Percentiles rank a stretch among this genome's conserved stretches.
Evolutionary conservation across 2,113 vertebrate species (phyloP).

Genomic region (Sclerurus mexicanus): DNA sequence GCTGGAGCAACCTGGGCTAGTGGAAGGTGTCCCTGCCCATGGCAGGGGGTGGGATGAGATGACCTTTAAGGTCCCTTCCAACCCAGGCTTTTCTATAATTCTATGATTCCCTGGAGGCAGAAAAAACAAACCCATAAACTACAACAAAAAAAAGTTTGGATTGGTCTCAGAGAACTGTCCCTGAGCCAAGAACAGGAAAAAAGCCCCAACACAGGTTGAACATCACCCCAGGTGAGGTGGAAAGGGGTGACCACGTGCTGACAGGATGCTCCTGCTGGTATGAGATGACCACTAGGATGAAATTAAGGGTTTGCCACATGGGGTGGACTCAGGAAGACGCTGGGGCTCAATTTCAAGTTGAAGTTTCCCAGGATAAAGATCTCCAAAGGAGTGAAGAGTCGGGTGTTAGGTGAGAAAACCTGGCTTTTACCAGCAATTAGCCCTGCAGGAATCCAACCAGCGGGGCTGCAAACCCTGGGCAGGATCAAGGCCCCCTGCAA

Average conservation of each 20-base stretch:
- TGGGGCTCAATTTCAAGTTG: background rate
- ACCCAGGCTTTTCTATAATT: background rate
- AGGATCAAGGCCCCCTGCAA: background rate
- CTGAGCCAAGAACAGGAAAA: background rate
- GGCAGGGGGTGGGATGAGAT: background rate
- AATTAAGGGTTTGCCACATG: rapidly evolving
- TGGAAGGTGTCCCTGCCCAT: background rate
- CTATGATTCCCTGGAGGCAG: background rate
- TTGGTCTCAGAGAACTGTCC: background rate
- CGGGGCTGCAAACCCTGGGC: background rate
- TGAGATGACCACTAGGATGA: background rate
- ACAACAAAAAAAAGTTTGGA: background rate
- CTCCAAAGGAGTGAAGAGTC: background rate
- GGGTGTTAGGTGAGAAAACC: background rate
- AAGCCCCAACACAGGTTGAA: background rate
- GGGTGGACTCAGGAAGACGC: background rate
- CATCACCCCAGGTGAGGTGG: background rate
- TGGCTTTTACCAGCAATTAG: background rate
- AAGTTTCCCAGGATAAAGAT: background rate
- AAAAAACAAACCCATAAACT: background rate
- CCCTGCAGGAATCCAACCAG: background rate
- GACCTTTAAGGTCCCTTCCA: rapidly evolving
- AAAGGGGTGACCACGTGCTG: background rate
- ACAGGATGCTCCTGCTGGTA: background rate
- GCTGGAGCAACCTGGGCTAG: background rate